Evolutionary conservation across 1,140 invertebrate genomes (phyloP), one percentile per base, ranked within the genome.

Genomic region (Drosophila biarmipes): DNA sequence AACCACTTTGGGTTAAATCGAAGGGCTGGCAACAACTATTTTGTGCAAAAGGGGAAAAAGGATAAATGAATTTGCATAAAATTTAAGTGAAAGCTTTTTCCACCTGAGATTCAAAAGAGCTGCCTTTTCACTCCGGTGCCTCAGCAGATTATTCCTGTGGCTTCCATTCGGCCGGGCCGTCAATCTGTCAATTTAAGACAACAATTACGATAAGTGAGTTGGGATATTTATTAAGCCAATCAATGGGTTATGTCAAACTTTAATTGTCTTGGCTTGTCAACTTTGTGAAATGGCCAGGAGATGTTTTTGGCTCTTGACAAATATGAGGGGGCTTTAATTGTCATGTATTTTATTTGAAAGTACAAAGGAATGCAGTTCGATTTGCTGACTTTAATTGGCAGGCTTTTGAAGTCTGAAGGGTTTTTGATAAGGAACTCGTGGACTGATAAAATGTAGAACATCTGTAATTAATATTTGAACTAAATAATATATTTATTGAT

Each of bases 41-140:
- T 59, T 54, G n/a, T 35, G 21, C 24, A 53, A 53, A 24, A 6
- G 11, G 12, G 43, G n/a, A 48, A 64, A 55, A 19, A 45, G 74
- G 45, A 46, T 56, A 67, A 78, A 81, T 52, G 58, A 78, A 58
- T 85, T 80, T 76, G 67, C 80, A 85, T 85, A 80, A 54, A 63
- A 71, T 71, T 73, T 29, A 46, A 43, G 38, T 46, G 14, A 35
- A 69, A 46, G n/a, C 49, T 40, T 38, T 56, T 24, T 42, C 40
- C 63, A 61, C 66, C 61, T 46, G 73, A 51, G 54, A 72, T 67
- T 66, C 55, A 43, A 53, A 10, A 21, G 34, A 55, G 52, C 37
- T 29, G 55, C 53, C 35, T 29, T 21, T 61, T 40, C 24, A 21
- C n/a, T 15, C 29, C 15, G 58, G 7, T 24, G 37, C n/a, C 53